Percentiles rank a stretch among this genome's conserved stretches.
These are phyloP conservation scores for Cygnus olor DNA, from an alignment of 2,797 vertebrate genomes.

Conservation along the genomic window DNA sequence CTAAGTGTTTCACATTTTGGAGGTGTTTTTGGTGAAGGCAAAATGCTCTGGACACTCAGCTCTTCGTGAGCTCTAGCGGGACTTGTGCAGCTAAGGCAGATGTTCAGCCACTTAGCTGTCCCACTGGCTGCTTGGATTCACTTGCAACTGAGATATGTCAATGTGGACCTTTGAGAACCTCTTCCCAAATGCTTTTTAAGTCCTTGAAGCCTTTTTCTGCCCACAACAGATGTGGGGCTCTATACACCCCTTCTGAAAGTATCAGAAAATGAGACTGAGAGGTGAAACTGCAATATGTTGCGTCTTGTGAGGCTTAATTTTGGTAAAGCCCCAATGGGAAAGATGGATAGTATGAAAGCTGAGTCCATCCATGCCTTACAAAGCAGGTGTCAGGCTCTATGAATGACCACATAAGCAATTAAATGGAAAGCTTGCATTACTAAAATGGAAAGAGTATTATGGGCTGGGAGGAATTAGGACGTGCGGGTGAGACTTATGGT, in stretches of 20 bases:
- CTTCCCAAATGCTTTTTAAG: background rate
- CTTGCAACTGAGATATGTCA: background rate
- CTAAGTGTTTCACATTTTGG: background rate
- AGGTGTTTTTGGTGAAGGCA: background rate
- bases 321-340: conserved; percentile 66
- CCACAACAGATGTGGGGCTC: conserved; percentile 21
- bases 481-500: conserved; percentile 31
- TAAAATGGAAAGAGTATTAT: conserved; percentile 62
- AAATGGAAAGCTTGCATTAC: conserved; percentile 45
- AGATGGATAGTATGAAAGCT: conserved; percentile 30
- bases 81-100: background rate
- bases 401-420: conserved; percentile 40
- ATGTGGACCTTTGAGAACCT: background rate
- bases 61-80: background rate
- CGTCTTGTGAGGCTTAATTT: conserved; percentile 55
- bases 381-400: conserved; percentile 62
- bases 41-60: background rate
- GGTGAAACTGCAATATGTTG: conserved; percentile 70
- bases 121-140: background rate
- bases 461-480: conserved; percentile 25
- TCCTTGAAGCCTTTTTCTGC: background rate
- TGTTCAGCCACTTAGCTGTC: background rate
- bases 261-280: conserved; percentile 71
- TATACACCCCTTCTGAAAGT: conserved; percentile 27
- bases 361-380: conserved; percentile 47